These are phyloP conservation scores for Heliconius hewitsoni DNA, from an alignment of 1,140 invertebrate genomes.

Conservation along the genomic window DNA sequence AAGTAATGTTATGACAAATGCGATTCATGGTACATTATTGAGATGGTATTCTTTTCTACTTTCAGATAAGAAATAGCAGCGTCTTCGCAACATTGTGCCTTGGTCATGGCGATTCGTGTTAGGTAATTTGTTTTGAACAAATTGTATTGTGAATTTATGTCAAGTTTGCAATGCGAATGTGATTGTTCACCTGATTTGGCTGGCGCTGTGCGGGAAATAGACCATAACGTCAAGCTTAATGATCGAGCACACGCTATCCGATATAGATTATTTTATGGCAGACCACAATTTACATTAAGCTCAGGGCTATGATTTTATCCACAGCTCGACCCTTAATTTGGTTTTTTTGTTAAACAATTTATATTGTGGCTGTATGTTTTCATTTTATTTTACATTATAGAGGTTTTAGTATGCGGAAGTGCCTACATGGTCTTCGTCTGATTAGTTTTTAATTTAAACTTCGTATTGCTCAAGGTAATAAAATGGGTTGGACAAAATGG, in stretches of 20 bases:
- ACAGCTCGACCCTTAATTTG: constrained; percentile 15
- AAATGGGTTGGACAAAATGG: constrained; percentile 46
- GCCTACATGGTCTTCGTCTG: constrained; percentile 24
- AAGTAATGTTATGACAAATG: constrained; percentile 51
- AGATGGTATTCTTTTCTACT: constrained; percentile 55
- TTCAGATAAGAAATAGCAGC: constrained; percentile 44
- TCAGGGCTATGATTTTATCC: constrained; percentile 23
- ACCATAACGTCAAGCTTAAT: constrained; percentile 28
- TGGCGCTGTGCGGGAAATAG: constrained; percentile 18
- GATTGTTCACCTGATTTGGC: constrained; percentile 30
- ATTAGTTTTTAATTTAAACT: constrained; percentile 43
- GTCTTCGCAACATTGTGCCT: constrained; percentile 48
- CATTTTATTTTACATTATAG: constrained; percentile 9
- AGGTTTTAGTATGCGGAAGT: constrained; percentile 35
- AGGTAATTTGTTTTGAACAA: constrained; percentile 64
- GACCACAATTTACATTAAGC: constrained; percentile 33
- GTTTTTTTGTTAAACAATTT: constrained; percentile 19
- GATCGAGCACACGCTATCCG: constrained; percentile 27
- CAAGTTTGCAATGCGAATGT: constrained; percentile 16
- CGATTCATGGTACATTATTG: constrained; percentile 45
- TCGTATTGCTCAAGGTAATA: constrained; percentile 37
- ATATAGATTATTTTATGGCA: constrained; percentile 29
- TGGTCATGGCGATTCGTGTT: constrained; percentile 52
- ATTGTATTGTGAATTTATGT: constrained; percentile 54
- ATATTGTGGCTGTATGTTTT: constrained; percentile 8